Evolutionary conservation across 2,888 invertebrate genomes (phyloP), one percentile per base, ranked within the genome.

Genomic region (Chelonus formosanus): DNA sequence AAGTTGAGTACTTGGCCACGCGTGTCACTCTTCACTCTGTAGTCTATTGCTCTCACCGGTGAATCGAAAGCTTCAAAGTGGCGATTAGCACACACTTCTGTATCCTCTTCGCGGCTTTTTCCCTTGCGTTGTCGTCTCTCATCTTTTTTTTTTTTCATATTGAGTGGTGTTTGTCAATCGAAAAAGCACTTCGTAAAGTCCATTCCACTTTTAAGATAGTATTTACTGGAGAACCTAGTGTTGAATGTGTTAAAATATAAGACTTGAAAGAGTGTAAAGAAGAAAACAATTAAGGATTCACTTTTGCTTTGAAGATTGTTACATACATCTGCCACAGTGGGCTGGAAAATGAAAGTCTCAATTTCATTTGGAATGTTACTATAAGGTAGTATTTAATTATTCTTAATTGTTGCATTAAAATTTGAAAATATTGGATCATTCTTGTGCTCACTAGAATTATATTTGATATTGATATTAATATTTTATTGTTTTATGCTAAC

Each of bases 31-130:
- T 45, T 63, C 50, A 44, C 31, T 54, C 36, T 8, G 3, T 45
- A 53, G 50, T 5, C 20, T 35, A 45, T 45, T 53, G 10, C 20
- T 44, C 40, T n/a, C 36, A 20, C 47, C 45, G 47, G 58, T 36
- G 52, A 57, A 63, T 67, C 56, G 56, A 66, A 66, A 54, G 50
- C 45, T 61, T 32, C 55, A 20, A 45, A 66, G 65, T 56, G 55
- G 48, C 55, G 65, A 65, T 65, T 65, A 65, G 53, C 52, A 35
- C 40, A 7, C 47, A 67, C 67, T 67, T 63, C 40, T 67, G 62
- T 32, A 65, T 52, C 36, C 35, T 59, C 35, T n/a, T 50, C 35
- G 8, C 35, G 36, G 20, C 40, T 48, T 65, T 60, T 65, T 60
- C 45, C 20, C 36, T 8, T 8, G 20, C 40, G 34, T 60, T 47